Evolutionary conservation across 2,888 invertebrate genomes (phyloP), one percentile per base, ranked within the genome.

Genomic region (Laothoe populi): DNA sequence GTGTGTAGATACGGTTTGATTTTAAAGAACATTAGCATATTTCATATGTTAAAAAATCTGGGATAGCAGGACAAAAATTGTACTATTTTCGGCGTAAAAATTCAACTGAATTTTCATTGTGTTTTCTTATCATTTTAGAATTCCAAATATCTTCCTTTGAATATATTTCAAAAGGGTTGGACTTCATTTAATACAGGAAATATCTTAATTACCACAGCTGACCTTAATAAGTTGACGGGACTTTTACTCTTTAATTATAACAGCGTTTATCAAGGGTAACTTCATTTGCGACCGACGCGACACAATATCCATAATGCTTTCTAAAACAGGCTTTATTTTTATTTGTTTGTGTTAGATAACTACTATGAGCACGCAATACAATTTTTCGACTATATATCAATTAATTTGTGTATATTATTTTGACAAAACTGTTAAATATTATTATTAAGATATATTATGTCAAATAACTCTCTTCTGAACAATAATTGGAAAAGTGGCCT

Each of bases 201-300:
- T 19, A 60, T 64, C 62, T 70, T 74, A 75, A 78, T 76, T 77
- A 75, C 68, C 68, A 63, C 61, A 66, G 67, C 60, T 63, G 63
- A 67, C 67, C 67, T 68, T 65, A 69, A 74, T 73, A 76, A 71
- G 76, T 65, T 67, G 64, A 73, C 70, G 75, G 59, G 66, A 71
- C n/a, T n/a, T n/a, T 75, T 67, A 73, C 71, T 74, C 71, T 77
- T 83, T 83, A 81, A 83, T 81, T 81, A 81, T 81, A 82, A 86
- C 79, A 77, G 74, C 77, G 78, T 71, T 73, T 77, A 77, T 79
- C 75, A 80, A 74, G 78, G 73, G 75, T 83, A 81, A 81, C 72
- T 79, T 79, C 67, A 75, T 81, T 84, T 74, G 64, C 57, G 48
- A 63, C 65, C 48, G 61, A 59, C 64, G 64, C 61, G 60, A 65